Evolutionary conservation across 2,888 invertebrate species (phyloP), one percentile per base, ranked within the genome.

Genomic region (Rotaria sp.): DNA sequence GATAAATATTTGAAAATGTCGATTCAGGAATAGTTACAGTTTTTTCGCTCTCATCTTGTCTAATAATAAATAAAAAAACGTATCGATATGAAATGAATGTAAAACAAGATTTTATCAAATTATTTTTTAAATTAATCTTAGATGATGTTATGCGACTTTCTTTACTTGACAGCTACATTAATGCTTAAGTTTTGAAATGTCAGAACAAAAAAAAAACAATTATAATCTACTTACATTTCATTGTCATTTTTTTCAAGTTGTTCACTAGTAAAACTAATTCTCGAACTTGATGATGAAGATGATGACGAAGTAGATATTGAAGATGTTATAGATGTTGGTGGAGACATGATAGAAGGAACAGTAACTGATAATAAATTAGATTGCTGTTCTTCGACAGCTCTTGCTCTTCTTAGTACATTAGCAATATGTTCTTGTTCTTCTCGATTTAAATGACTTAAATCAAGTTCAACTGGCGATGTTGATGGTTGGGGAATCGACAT

Each of bases 341-440:
- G 67, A 5, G 67, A 67, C 35, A 67, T 67, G 7, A 30, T 35
- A 8, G 67, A 35, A 30, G 67, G 35, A 30, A 35, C 15, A 35
- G 35, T 35, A 21, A 45, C 41, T 45, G 80, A 7, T n/a, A 45
- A 13, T 80, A 45, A 45, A 26, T 26, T 45, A 13, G 41, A 45
- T 80, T 45, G 45, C 45, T 80, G 45, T 80, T 80, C 45, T 45
- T 80, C 80, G 26, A 80, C 80, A 26, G 41, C 45, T 41, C 80
- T 41, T 18, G 80, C 80, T 45, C 80, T 2, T 45, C 80, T 3
- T 45, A 80, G n/a, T 13, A 80, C 80, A 80, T 41, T 45, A 7
- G 80, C 80, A 15, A 80, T 80, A 45, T 80, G 80, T 80, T 80
- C 80, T 45, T 80, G 80, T 45, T 80, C 80, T 26, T 80, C 80